Conservation (phyloP, 2,888 invertebrate species). For the Galeopsomyia nigrocyanea region DNA sequence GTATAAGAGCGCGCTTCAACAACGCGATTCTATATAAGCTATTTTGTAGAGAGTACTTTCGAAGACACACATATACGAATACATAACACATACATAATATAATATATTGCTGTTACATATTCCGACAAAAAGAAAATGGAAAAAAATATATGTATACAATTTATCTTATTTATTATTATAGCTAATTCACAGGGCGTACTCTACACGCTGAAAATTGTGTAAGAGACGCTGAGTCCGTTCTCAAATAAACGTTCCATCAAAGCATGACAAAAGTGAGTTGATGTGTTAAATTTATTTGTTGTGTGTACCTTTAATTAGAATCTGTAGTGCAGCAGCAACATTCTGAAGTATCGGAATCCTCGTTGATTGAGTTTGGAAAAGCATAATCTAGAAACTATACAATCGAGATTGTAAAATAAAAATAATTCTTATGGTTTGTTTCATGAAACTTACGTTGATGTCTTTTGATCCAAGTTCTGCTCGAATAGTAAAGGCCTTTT, state of each 20-base stretch:
- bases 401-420: not conserved
- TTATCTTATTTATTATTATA: slow-evolving; percentile 43
- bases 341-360: not conserved
- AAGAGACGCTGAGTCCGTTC: slow-evolving; percentile 18
- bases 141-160: slow-evolving; percentile 25
- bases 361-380: not conserved
- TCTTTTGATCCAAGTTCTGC: slow-evolving; percentile 14
- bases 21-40: slow-evolving; percentile 34
- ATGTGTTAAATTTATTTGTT: not conserved
- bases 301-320: not conserved
- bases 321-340: not conserved
- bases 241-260: slow-evolving; percentile 34
- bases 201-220: slow-evolving; percentile 3
- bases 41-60: slow-evolving; percentile 41
- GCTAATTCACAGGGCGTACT: slow-evolving; percentile 9
- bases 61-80: slow-evolving; percentile 27
- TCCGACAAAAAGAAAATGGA: slow-evolving; percentile 17
- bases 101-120: slow-evolving; percentile 46
- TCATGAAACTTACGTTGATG: slow-evolving; percentile 28
- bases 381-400: slow-evolving; percentile 37
- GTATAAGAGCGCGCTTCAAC: slow-evolving; percentile 23
- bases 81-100: slow-evolving; percentile 25
- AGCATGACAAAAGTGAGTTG: slow-evolving; percentile 2
- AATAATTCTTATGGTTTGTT: not conserved
- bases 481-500: slow-evolving; percentile 21